Percentiles rank a stretch among this genome's conserved stretches.
phyloP scores from a whole-genome alignment of 2,113 vertebrate genomes.

The Plectropomus leopardus region DNA sequence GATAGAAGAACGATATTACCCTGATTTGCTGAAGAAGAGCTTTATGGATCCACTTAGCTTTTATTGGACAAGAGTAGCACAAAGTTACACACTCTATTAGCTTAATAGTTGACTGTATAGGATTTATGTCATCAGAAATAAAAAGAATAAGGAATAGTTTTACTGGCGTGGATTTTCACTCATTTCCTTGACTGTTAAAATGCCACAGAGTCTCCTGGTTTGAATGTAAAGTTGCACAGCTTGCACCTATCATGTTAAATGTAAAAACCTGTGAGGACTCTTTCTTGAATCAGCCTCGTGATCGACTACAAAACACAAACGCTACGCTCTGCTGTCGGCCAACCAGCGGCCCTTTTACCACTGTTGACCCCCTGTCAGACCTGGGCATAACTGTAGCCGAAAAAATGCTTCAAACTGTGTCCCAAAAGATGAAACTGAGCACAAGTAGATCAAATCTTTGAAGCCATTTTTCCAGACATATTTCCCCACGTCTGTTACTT shows the following conservation, averaged over 20 bases:
- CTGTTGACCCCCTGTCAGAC: conserved; percentile 66
- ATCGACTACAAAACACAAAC: conserved; percentile 68
- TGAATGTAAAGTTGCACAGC: conserved; percentile 99
- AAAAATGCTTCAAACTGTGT: conserved; percentile 45
- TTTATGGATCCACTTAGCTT: conserved; percentile 88
- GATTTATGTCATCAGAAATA: conserved; percentile 89
- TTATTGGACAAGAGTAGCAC: conserved; percentile 90
- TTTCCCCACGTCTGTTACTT: conserved; percentile 72
- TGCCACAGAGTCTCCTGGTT: conserved; percentile 99
- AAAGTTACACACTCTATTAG: conserved; percentile 87
- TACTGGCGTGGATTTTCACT: conserved; percentile 99
- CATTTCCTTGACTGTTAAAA: conserved; percentile 97
- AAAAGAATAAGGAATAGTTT: conserved; percentile 88
- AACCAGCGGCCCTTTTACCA: conserved; percentile 68
- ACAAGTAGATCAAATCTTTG: conserved; percentile 31
- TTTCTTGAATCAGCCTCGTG: conserved; percentile 63
- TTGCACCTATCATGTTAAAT: conserved; percentile 92
- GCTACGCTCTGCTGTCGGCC: conserved; percentile 21
- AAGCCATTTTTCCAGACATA: conserved; percentile 48
- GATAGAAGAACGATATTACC: conserved; percentile 80
- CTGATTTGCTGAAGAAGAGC: conserved; percentile 83
- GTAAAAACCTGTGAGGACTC: conserved; percentile 81
- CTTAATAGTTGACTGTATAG: conserved; percentile 83
- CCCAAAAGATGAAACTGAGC: conserved; percentile 10
- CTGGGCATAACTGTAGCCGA: conserved; percentile 54